Base-by-base conservation (phyloP, 2,888 invertebrate species). In the Lochmaea crataegi region DNA sequence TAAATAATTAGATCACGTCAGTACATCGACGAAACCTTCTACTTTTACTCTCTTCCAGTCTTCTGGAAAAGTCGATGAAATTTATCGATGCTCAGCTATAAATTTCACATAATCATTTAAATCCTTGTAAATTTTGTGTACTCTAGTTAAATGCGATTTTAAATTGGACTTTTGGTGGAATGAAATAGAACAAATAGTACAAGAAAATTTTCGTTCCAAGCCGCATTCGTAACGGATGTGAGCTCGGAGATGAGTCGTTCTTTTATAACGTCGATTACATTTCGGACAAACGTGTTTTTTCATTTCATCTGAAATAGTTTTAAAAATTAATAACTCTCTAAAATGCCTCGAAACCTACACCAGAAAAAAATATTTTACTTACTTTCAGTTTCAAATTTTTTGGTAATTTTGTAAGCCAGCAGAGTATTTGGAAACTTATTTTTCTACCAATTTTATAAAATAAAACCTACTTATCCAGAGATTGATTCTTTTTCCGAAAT, bases 131-230 rank as follows among this genome's bases (percentile, higher is more conserved):
- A 48, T 57, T 41, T 65, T 65, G 38, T 74, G 74, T 18, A 45
- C 32, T 42, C 60, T 51, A 1, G 7, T 22, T 18, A 74, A 11
- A 53, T 80, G 79, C 10, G 65, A 61, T 61, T 63, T 74, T n/a
- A 79, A 65, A 61, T 77, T 79, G 10, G 74, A 75, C 65, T 80
- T 80, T 68, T 75, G 76, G 63, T 79, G 77, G 65, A 78, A 79
- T 12, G 16, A 53, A 51, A 63, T 76, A 3, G 51, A 14, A 68
- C 81, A 81, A 41, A 73, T 88, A 71, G 88, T 88, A 83, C 92
- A 92, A 83, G 89, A 89, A 87, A 90, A 90, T 82, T 90, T 88
- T 38, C 91, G 91, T 78, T 89, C 88, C 83, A 90, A 90, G 78
- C 91, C 91, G 80, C 92, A 76, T 48, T 74, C 76, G 22, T 67